These are phyloP conservation scores for Chironomus riparius DNA, from an alignment of 2,888 invertebrate species.

Conservation along the genomic window DNA sequence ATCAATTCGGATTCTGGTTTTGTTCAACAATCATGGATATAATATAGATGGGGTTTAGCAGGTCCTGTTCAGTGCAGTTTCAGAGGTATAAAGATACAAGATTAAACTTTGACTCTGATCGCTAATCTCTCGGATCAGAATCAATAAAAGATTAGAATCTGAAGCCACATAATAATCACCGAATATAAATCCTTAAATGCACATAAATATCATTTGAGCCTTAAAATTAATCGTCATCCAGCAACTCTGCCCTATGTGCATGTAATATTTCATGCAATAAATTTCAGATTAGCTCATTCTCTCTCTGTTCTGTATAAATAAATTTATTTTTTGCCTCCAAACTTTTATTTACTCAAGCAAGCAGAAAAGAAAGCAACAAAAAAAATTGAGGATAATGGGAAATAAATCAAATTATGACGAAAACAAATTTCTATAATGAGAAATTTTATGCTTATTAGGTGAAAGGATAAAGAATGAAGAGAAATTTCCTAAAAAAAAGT, in stretches of 20 bases:
- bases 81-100: too few species aligned
- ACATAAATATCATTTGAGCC: not conserved
- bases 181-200: too few species aligned
- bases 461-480: not conserved
- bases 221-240: not conserved
- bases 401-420: not conserved
- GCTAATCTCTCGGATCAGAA: too few species aligned
- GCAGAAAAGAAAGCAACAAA: too few species aligned
- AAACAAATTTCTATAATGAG: not conserved
- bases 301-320: not conserved
- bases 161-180: too few species aligned
- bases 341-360: not conserved
- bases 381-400: not conserved
- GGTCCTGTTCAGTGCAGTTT: too few species aligned
- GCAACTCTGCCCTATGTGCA: not conserved
- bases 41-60: too few species aligned
- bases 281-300: not conserved
- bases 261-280: not conserved
- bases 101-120: too few species aligned
- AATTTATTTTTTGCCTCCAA: not conserved
- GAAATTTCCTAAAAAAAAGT: not conserved
- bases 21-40: too few species aligned
- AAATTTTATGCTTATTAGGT: not conserved
- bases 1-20: too few species aligned
- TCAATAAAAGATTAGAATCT: too few species aligned